Evolutionary conservation across 1,140 invertebrate species (phyloP).

Genomic region (Brachionus sp.): DNA sequence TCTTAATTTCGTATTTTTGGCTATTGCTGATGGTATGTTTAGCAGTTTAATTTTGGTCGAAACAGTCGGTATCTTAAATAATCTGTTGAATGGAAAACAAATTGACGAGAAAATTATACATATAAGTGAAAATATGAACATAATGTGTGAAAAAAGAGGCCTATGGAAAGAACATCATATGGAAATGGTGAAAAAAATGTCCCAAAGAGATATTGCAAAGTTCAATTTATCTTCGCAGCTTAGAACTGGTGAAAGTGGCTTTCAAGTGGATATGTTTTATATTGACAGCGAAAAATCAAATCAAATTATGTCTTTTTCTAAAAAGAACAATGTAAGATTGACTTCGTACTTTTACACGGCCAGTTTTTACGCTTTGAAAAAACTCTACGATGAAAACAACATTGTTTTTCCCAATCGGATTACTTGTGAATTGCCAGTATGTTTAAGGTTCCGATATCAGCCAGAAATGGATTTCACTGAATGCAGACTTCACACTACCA

Average conservation of each 20-base stretch:
- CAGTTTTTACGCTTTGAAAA: slow-evolving; percentile 21
- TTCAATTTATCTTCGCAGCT: background rate
- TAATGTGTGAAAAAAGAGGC: background rate
- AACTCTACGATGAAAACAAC: slow-evolving; percentile 3
- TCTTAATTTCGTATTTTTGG: background rate
- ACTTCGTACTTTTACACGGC: slow-evolving; percentile 1
- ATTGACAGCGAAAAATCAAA: background rate
- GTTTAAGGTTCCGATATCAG: slow-evolving; percentile 13
- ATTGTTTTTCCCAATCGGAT: background rate
- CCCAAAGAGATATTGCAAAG: slow-evolving; percentile 1
- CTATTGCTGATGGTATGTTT: slow-evolving; percentile 14
- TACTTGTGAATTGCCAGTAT: background rate
- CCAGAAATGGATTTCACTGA: background rate
- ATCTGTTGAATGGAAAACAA: background rate
- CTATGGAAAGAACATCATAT: background rate
- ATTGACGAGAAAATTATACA: background rate
- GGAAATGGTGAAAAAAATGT: background rate
- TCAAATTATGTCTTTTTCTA: background rate
- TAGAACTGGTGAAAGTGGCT: background rate
- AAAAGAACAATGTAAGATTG: background rate
- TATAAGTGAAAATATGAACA: slow-evolving; percentile 10
- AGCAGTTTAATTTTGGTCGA: background rate
- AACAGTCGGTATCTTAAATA: background rate
- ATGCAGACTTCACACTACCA: slow-evolving; percentile 8
- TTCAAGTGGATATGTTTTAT: background rate